A percentile compares a stretch with the other conserved stretches of the same genome.
phyloP scores from a whole-genome alignment of 2,888 invertebrate species.

The Sarcophaga rosellei region DNA sequence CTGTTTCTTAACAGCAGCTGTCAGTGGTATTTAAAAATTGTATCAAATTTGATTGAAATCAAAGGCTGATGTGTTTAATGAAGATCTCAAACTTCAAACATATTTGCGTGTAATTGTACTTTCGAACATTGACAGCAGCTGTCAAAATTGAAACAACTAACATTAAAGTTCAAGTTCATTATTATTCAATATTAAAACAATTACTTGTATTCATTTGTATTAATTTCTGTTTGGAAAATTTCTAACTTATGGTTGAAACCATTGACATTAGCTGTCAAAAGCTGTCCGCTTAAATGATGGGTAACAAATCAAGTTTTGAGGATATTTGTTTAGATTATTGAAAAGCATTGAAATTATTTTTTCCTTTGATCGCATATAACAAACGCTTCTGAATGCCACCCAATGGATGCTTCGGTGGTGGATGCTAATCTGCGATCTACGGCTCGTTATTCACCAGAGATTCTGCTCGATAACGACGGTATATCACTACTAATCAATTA shows the following conservation, averaged over 20 bases:
- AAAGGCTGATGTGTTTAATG: background rate
- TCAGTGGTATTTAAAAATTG: background rate
- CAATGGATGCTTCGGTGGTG: too few species aligned
- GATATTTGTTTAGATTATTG: background rate
- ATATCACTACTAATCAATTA: too few species aligned
- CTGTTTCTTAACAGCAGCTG: background rate
- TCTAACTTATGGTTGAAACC: background rate
- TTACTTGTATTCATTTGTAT: background rate
- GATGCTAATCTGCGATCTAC: too few species aligned
- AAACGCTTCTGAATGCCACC: too few species aligned
- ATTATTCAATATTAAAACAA: background rate
- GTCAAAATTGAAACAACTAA: background rate
- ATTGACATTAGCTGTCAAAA: background rate
- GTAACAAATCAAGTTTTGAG: background rate
- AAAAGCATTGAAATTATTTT: too few species aligned
- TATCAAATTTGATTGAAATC: background rate
- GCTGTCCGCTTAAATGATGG: background rate
- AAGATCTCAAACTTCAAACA: background rate
- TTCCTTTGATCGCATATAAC: too few species aligned
- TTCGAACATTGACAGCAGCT: background rate
- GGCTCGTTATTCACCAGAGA: too few species aligned
- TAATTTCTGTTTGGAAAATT: background rate
- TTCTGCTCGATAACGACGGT: too few species aligned
- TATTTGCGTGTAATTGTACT: background rate
- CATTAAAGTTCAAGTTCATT: background rate